Percentiles rank a stretch among this genome's conserved stretches.
These are phyloP conservation scores for Microlaimidae sp. DNA, from an alignment of 2,888 invertebrate species.

Conservation along the genomic window DNA sequence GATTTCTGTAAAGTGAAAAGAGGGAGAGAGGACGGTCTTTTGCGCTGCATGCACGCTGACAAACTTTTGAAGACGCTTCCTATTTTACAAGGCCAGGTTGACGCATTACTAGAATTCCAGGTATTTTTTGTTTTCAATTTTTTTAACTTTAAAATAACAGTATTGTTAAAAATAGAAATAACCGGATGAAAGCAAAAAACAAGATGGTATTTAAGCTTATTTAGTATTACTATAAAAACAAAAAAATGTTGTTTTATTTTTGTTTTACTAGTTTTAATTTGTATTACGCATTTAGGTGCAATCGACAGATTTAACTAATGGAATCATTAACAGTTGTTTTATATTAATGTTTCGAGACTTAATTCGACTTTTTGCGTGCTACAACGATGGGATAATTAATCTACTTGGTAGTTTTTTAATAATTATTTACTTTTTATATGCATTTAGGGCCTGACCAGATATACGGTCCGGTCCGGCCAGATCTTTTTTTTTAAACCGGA, in stretches of 20 bases:
- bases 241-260: no score
- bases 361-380: conserved; percentile 94
- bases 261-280: no score
- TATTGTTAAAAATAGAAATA: no score
- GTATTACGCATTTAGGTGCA: no score
- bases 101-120: conserved; percentile 88
- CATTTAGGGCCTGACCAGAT: no score
- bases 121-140: conserved; percentile 27
- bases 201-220: no score
- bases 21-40: conserved; percentile 93
- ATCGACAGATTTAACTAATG: conserved; percentile 92
- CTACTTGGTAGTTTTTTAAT: no score
- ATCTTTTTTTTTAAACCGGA: no score
- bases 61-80: conserved; percentile 90
- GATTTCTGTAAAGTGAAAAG: conserved; percentile 99
- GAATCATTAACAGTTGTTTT: conserved; percentile 96
- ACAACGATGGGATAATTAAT: conserved; percentile 98
- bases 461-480: no score
- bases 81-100: conserved; percentile 80
- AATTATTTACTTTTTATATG: conserved; percentile 4
- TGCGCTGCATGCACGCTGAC: conserved; percentile 91
- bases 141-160: no score
- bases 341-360: conserved; percentile 97
- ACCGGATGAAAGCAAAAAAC: no score
- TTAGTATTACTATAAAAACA: no score